Base-by-base conservation (phyloP, 2,797 vertebrate genomes). In the Tiaroga cobitis region DNA sequence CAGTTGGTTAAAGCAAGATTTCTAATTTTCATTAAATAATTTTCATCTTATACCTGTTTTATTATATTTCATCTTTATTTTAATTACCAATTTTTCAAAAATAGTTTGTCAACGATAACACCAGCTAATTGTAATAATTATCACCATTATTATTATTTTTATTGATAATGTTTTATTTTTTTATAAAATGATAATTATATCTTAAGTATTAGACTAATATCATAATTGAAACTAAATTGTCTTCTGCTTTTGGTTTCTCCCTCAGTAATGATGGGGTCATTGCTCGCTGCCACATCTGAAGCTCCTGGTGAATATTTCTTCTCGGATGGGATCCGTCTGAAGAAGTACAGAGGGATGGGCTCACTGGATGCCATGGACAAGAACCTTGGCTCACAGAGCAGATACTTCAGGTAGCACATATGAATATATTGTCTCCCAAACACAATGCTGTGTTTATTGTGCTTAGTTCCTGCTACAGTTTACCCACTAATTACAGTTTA, bases 281-380 rank as follows among this genome's bases (percentile, higher is more conserved):
- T 99, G 68, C 93, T 99, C 83, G 98, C 98, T 78, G 98, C 98
- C 83, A 99, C 98, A 82, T 97, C 94, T 0, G 98, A 99, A 92
- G 97, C 98, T 61, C 98, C 98, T 0, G 98, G 98, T 0, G 98
- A 99, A 89, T 99, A 99, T 92, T 99, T 98, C 93, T 99, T 99
- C 92, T 99, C 98, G 0, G 98, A 99, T 32, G 98, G 98, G 65
- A 98, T 99, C 91, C 93, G 98, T 90, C 93, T 99, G 81, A 99
- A 99, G 94, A 99, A 99, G 70, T 99, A 98, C 85, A 96, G 98
- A 0, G 98, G 98, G 41, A 99, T 99, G 98, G 98, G 98, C 49
- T 99, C 98, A 0, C 92, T 99, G 1, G 98, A 99, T 37, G 98
- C 98, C 90, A 99, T 99, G 98, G 97, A 99, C 94, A 99, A 99